Conservation (phyloP, 2,113 vertebrate genomes). For the Ahaetulla prasina region DNA sequence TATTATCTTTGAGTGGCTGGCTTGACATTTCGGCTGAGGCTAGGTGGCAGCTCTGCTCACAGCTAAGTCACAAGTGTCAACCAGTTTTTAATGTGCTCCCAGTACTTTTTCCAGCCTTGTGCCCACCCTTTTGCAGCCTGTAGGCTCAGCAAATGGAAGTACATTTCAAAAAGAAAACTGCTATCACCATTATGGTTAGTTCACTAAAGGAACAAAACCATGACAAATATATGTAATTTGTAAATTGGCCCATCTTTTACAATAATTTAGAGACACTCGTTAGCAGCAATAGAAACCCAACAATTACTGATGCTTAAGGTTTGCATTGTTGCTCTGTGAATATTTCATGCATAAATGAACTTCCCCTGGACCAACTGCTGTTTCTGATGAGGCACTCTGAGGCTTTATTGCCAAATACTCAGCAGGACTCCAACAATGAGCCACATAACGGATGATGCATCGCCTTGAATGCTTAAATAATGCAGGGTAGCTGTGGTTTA, state of each 20-base stretch:
- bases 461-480: conserved; percentile 75
- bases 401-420: conserved; percentile 83
- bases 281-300: conserved; percentile 79
- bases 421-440: conserved; percentile 81
- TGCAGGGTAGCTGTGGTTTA: conserved; percentile 69
- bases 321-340: conserved; percentile 80
- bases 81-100: not conserved
- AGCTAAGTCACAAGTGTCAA: conserved; percentile 1
- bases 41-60: not conserved
- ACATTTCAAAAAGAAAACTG: conserved; percentile 59
- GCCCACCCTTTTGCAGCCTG: conserved; percentile 26
- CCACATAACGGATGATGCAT: conserved; percentile 81
- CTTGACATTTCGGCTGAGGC: not conserved
- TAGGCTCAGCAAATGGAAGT: conserved; percentile 52
- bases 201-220: conserved; percentile 78
- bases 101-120: conserved; percentile 28
- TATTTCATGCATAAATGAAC: conserved; percentile 88
- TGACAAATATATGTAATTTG: conserved; percentile 82
- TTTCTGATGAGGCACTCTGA: conserved; percentile 83
- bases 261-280: conserved; percentile 82
- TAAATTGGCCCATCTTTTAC: conserved; percentile 80
- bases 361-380: conserved; percentile 80
- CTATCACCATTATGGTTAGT: conserved; percentile 67
- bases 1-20: not conserved
- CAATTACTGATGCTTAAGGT: conserved; percentile 84